A percentile compares a stretch with the other conserved stretches of the same genome.
Conservation (phyloP, 2,113 vertebrate species). For the Xiphias gladius region DNA sequence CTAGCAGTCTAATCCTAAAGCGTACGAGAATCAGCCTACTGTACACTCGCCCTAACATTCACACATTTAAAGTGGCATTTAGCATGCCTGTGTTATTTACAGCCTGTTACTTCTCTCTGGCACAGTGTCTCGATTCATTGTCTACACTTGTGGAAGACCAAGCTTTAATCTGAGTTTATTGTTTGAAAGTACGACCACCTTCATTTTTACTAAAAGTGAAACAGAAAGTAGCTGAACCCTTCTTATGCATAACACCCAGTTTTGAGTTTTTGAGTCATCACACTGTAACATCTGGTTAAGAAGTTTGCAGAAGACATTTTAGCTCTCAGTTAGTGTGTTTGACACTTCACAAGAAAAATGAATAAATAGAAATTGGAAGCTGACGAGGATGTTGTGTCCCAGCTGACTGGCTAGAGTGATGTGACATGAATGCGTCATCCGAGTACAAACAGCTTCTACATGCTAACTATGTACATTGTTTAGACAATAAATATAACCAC, state of each 20-base stretch:
- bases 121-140: constrained; percentile 13
- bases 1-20: not conserved
- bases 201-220: not conserved
- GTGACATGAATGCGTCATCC: too few relatives aligned
- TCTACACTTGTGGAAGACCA: not conserved
- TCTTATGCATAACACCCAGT: not conserved
- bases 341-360: not conserved
- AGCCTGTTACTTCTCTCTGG: constrained; percentile 3
- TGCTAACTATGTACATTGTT: not conserved
- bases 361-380: not conserved
- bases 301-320: not conserved
- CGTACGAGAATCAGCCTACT: constrained; percentile 7
- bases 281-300: not conserved
- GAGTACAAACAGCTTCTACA: too few relatives aligned
- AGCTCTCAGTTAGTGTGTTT: not conserved
- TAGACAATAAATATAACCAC: not conserved
- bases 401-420: not conserved
- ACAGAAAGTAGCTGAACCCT: not conserved
- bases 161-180: constrained; percentile 2
- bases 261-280: not conserved
- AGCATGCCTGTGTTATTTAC: not conserved
- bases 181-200: not conserved
- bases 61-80: not conserved
- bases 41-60: not conserved
- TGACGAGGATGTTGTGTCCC: not conserved